These are phyloP conservation scores for Muscicapa striata DNA, from an alignment of 2,797 vertebrate genomes.

Conservation along the genomic window DNA sequence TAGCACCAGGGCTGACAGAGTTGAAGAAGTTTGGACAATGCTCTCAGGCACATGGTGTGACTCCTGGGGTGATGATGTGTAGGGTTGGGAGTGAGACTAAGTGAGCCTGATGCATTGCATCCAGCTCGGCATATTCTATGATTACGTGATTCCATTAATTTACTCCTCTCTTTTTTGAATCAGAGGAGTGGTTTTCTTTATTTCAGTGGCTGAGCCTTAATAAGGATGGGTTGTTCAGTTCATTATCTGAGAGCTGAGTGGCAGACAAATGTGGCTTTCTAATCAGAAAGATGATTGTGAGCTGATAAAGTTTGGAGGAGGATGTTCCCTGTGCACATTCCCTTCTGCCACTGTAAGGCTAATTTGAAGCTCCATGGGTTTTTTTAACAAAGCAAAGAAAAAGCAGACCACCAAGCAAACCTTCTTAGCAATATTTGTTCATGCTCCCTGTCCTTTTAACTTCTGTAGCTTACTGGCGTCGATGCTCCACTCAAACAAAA, in stretches of 20 bases:
- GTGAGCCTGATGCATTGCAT: rapidly evolving
- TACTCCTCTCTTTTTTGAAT: neutral
- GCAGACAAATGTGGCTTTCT: neutral
- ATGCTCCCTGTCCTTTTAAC: neutral
- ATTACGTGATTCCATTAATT: neutral
- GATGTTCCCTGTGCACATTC: neutral
- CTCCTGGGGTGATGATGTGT: neutral
- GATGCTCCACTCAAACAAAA: neutral
- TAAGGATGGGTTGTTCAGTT: neutral
- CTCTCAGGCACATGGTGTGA: neutral
- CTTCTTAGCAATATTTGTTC: neutral
- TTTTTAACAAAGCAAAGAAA: neutral
- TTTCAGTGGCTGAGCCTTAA: neutral
- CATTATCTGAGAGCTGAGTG: neutral
- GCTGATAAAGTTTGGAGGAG: neutral
- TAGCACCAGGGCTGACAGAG: neutral
- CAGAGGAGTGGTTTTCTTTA: neutral
- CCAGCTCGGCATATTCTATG: neutral
- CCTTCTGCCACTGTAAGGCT: neutral
- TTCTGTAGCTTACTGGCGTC: neutral
- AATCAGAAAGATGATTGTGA: neutral
- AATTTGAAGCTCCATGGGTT: neutral
- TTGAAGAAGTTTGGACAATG: neutral
- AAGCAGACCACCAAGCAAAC: neutral
- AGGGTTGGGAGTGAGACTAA: neutral